Base-by-base conservation (phyloP, 2,888 invertebrate species). In the Incurvaria masculella region DNA sequence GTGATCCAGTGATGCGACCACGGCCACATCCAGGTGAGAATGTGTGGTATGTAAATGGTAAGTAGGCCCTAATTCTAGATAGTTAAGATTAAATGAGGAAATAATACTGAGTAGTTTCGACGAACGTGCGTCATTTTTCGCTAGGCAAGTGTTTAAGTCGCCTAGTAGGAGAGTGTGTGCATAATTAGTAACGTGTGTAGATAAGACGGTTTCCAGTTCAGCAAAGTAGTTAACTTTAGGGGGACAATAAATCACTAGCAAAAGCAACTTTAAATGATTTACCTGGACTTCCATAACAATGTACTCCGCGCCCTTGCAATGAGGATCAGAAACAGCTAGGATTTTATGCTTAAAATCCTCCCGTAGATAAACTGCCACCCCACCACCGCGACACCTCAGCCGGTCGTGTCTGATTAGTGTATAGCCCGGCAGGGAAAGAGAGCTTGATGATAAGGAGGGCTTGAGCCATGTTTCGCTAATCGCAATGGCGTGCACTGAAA, bases 391-490 rank as follows among this genome's bases (percentile, higher is more conserved):
- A 2, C n/a, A 41, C 6, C 44, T 45, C 10, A 33, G 27, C 11
- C 49, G 16, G 21, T 49, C 49, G 17, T 49, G 45, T 14, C 49
- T 21, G 17, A 42, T 14, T 1, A 49, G 38, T 2, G 19, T 42
- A 26, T 17, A 49, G 14, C 49, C 45, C 18, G 38, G 49, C n/a
- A 49, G 45, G 1, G 40, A 18, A n/a, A 33, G 45, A 2, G 21
- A n/a, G 2, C 21, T 45, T 2, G 44, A 41, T 20, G 44, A 21
- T 16, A 44, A 33, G n/a, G 44, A 47, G 17, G 47, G 48, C 19
- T 51, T 52, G n/a, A 53, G 45, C 43, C 44, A 49, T 11, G 46
- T 44, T 27, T 53, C 52, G 1, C 49, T 39, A 11, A 52, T 39
- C 17, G 49, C 27, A 21, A 44, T 39, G 4, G 44, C 48, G 19